Evolutionary conservation across 2,888 invertebrate genomes (phyloP), one percentile per base, ranked within the genome.

Genomic region (Smittia sp.): DNA sequence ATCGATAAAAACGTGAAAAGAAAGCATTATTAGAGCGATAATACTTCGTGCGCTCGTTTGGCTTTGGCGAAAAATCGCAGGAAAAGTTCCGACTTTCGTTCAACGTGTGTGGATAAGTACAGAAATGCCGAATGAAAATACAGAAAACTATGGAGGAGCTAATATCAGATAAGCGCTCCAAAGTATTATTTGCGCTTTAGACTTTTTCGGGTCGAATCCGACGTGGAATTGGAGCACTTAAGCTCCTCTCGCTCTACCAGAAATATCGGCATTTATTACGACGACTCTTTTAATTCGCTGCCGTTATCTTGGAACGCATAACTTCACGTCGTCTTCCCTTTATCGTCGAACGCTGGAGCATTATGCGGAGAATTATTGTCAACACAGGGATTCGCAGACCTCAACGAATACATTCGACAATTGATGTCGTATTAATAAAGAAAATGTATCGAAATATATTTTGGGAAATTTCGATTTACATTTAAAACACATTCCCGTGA

Each of bases 1-100:
- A 69, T 69, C 69, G 69, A 52, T 54, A 54, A 27, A 69, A 69
- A 69, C 69, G 69, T 69, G 69, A 32, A 69, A 24, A 69, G 69
- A 52, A 69, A 69, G 25, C 46, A 41, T 69, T 69, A 69, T 52
- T 54, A 69, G 69, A 52, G 11, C 67, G 46, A 67, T 67, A 67
- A 67, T 67, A 22, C 41, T 67, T 41, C 46, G 67, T 67, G 67
- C n/a, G n/a, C 46, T 67, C 39, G 41, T 41, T 58, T 20, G 7
- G 58, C 46, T 46, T 46, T 46, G 58, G 7, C 9, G 22, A 58
- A 58, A 20, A 58, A 22, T 18, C 22, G 20, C 58, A 22, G 58
- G 18, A 58, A 58, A 58, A 58, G 4, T 58, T 58, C n/a, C 11
- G 32, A 32, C 32, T 46, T 46, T 58, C 38, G 11, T 11, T 22